Evolutionary conservation across 2,888 invertebrate species (phyloP).

Genomic region (Orthosia incerta): DNA sequence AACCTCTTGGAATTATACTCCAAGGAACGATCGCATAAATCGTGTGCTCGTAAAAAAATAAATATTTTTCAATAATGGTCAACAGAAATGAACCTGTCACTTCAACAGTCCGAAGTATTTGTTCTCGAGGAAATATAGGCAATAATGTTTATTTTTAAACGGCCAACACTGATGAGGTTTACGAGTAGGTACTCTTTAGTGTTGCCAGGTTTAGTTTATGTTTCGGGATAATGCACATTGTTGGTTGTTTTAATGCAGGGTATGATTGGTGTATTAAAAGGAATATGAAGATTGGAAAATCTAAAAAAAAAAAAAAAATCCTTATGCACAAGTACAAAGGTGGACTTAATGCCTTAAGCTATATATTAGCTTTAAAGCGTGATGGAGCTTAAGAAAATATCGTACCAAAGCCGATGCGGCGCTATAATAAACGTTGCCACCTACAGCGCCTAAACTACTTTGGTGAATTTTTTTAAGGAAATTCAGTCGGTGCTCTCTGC

Average conservation of each 20-base stretch:
- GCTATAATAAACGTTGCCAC: too few species aligned
- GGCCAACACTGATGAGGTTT: slow-evolving; percentile 50
- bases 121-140: slow-evolving; percentile 65
- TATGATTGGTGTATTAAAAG: neutral
- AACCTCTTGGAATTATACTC: slow-evolving; percentile 37
- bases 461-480: too few species aligned
- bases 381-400: too few species aligned
- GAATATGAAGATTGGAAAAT: too few species aligned
- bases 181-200: slow-evolving; percentile 39
- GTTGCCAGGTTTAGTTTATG: slow-evolving; percentile 19
- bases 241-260: neutral
- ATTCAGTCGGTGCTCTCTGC: too few species aligned
- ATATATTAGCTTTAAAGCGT: too few species aligned
- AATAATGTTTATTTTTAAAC: slow-evolving; percentile 66
- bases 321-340: too few species aligned
- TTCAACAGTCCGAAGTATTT: slow-evolving; percentile 46
- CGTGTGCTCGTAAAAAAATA: slow-evolving; percentile 39
- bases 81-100: slow-evolving; percentile 63
- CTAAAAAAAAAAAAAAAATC: too few species aligned
- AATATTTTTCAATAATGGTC: slow-evolving; percentile 49
- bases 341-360: too few species aligned
- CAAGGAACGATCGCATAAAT: slow-evolving; percentile 48
- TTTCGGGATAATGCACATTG: slow-evolving; percentile 13
- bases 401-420: too few species aligned
- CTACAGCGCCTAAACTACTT: too few species aligned